These are phyloP conservation scores for Alcis repandata DNA, from an alignment of 2,888 invertebrate genomes.

Conservation along the genomic window DNA sequence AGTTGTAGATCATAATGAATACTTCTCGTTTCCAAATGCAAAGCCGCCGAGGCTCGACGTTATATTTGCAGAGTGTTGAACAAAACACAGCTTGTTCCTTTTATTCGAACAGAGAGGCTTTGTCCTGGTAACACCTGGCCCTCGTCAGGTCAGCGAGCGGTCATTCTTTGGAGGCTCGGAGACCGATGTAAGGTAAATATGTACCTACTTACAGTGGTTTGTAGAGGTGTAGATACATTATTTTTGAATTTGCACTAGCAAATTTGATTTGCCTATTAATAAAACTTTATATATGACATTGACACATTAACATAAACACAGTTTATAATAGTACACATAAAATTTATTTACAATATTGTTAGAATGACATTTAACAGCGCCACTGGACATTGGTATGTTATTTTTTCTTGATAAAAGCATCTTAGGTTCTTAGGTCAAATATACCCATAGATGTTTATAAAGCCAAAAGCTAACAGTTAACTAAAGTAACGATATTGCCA, in stretches of 20 bases:
- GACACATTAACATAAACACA: too few species aligned
- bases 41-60: background rate
- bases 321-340: too few species aligned
- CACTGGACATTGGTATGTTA: too few species aligned
- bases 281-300: too few species aligned
- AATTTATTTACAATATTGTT: too few species aligned
- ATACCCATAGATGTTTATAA: background rate
- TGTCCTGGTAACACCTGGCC: slow-evolving; percentile 49
- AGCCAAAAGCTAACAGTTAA: slow-evolving; percentile 7
- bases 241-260: background rate
- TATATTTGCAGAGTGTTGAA: slow-evolving; percentile 34
- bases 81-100: slow-evolving; percentile 45
- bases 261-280: too few species aligned
- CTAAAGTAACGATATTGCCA: slow-evolving; percentile 2
- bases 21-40: background rate
- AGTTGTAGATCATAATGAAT: background rate
- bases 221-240: background rate
- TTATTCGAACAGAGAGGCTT: slow-evolving; percentile 49
- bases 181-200: background rate
- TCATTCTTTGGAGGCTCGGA: slow-evolving; percentile 24
- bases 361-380: too few species aligned
- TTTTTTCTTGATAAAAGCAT: background rate
- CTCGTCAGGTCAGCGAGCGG: slow-evolving; percentile 42
- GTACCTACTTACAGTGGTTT: background rate
- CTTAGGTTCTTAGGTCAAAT: background rate